phyloP scores from a whole-genome alignment of 1,140 invertebrate genomes.

The Halyomorpha halys region DNA sequence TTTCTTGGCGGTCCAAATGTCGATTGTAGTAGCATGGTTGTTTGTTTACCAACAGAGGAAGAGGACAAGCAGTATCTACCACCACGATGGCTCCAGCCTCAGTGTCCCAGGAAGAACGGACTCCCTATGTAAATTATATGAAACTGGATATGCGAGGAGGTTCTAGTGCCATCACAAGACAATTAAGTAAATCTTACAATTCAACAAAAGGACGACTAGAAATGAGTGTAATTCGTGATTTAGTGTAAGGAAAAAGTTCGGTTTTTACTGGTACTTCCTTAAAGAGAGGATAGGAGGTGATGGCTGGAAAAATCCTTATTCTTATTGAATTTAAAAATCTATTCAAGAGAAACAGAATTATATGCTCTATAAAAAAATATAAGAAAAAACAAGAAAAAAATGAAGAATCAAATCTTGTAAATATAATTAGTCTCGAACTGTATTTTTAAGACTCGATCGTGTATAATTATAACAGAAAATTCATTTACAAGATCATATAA shows the following conservation, averaged over 20 bases:
- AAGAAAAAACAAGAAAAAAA: not conserved
- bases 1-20: conserved; percentile 70
- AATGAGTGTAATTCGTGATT: conserved; percentile 8
- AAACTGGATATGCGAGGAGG: conserved; percentile 69
- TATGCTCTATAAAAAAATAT: too few species aligned
- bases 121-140: conserved; percentile 76
- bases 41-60: conserved; percentile 62
- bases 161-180: conserved; percentile 46
- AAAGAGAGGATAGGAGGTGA: conserved; percentile 11
- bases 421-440: not conserved
- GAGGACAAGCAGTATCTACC: conserved; percentile 35
- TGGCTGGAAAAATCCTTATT: not conserved
- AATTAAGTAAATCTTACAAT: not conserved
- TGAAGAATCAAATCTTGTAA: conserved; percentile 17
- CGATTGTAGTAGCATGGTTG: conserved; percentile 70
- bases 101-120: conserved; percentile 50
- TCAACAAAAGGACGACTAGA: not conserved
- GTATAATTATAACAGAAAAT: too few species aligned
- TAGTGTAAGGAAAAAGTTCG: conserved; percentile 14
- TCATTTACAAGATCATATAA: not conserved
- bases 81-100: conserved; percentile 35
- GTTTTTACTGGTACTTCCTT: conserved; percentile 16
- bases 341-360: not conserved
- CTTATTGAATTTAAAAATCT: not conserved
- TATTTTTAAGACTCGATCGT: too few species aligned